Evolutionary conservation across 2,113 vertebrate species (phyloP).

Genomic region (Fukomys damarensis): DNA sequence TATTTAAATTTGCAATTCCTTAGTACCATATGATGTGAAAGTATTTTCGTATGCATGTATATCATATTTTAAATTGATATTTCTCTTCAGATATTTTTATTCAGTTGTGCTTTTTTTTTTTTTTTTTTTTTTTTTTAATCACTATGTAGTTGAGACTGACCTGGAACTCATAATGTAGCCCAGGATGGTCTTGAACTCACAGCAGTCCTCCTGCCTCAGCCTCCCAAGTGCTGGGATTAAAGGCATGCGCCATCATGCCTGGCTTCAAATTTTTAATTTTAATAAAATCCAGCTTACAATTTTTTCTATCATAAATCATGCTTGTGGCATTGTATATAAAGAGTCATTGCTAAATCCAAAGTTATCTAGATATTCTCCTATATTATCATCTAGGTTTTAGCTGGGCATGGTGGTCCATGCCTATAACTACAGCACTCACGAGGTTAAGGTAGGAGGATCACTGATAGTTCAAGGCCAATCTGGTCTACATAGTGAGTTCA

Average conservation of each 20-base stretch:
- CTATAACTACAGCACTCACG: background rate
- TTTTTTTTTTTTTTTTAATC: background rate
- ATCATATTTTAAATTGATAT: background rate
- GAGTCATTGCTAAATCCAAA: background rate
- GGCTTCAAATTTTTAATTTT: background rate
- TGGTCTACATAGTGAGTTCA: background rate
- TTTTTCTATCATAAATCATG: background rate
- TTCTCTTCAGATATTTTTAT: background rate
- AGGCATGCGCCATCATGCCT: too few species aligned
- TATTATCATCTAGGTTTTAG: background rate
- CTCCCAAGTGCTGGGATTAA: too few species aligned
- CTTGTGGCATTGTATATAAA: background rate
- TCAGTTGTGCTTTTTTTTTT: background rate
- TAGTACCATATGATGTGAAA: background rate
- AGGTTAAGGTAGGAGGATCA: background rate
- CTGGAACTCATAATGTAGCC: too few species aligned
- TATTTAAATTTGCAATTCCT: background rate
- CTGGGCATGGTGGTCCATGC: background rate
- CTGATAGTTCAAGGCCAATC: background rate
- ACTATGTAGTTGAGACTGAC: too few species aligned
- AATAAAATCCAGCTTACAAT: background rate
- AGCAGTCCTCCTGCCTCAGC: too few species aligned
- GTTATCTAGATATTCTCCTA: background rate
- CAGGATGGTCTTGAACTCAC: too few species aligned
- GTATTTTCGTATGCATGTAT: background rate